Evolutionary conservation across 2,888 invertebrate genomes (phyloP), one percentile per base, ranked within the genome.

Genomic region (Habrosyne pyritoides): DNA sequence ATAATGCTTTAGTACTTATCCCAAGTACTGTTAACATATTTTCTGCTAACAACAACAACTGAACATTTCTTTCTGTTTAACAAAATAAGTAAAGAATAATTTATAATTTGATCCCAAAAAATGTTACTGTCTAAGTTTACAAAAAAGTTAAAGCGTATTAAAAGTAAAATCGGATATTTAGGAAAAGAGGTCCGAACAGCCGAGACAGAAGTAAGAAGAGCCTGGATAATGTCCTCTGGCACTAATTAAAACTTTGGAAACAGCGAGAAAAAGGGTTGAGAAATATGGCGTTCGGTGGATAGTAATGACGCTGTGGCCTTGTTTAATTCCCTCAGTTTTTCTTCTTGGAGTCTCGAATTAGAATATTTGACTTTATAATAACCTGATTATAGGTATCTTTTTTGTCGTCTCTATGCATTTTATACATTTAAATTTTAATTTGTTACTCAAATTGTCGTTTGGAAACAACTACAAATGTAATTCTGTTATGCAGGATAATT

Each of bases 211-310:
- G 80, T 81, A 81, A 75, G 82, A 83, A 84, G 83, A 83, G 79
- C 73, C 77, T 79, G 86, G 83, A 83, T 90, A 91, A 90, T 89
- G 88, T 91, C 91, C 89, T 88, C 86, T 84, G 91, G 87, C 89
- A 89, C 89, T 91, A 91, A 91, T 91, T 91, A 91, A 91, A 91
- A 91, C 89, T 91, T 91, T 86, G 78, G 74, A 73, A 84, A 83
- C 82, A 77, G 77, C 79, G 82, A 78, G 86, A 85, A 90, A 90
- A 91, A 86, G 89, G 90, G 86, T 89, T 86, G 80, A 87, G 84
- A 89, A 91, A 89, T 89, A 89, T 89, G 78, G 86, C 88, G 73
- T 86, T 86, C 78, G 77, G 77, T 71, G 82, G 82, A 86, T 90
- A 88, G 87, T 87, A 88, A 90, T 87, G 84, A 77, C 81, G 68